Evolutionary conservation across 2,888 invertebrate genomes (phyloP).

Genomic region (Sycophila texana): DNA sequence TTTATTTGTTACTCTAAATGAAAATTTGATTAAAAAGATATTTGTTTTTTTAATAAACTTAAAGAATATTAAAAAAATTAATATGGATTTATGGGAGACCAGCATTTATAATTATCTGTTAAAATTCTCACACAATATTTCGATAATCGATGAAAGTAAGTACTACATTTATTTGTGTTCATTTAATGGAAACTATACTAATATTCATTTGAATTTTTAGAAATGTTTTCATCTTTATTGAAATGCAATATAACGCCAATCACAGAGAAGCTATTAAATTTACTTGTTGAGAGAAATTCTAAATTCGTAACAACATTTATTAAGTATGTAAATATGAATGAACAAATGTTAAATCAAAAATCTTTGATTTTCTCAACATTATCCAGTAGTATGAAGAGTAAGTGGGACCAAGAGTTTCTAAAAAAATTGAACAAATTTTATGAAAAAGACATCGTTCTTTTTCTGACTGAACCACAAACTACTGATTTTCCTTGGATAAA

Average conservation of each 20-base stretch:
- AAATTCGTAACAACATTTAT: constrained; percentile 77
- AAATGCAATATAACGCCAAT: constrained; percentile 63
- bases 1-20: constrained; percentile 55
- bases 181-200: neutral
- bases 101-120: constrained; percentile 79
- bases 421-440: constrained; percentile 79
- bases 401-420: constrained; percentile 76
- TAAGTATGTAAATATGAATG: constrained; percentile 74
- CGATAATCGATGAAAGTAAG: constrained; percentile 76
- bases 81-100: constrained; percentile 78
- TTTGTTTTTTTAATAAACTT: constrained; percentile 61
- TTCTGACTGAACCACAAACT: constrained; percentile 62
- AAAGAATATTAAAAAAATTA: constrained; percentile 55
- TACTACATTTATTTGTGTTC: constrained; percentile 1
- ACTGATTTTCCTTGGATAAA: constrained; percentile 64
- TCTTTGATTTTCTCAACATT: constrained; percentile 81
- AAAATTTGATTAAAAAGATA: constrained; percentile 61
- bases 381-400: constrained; percentile 75
- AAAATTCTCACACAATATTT: constrained; percentile 80
- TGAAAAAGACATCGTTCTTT: constrained; percentile 80
- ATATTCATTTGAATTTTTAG: constrained; percentile 59
- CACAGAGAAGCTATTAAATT: constrained; percentile 78
- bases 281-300: constrained; percentile 78
- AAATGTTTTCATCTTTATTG: constrained; percentile 61
- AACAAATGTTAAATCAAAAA: constrained; percentile 78